Evolutionary conservation across 2,888 invertebrate species (phyloP).

Genomic region (Campoplex capitator): DNA sequence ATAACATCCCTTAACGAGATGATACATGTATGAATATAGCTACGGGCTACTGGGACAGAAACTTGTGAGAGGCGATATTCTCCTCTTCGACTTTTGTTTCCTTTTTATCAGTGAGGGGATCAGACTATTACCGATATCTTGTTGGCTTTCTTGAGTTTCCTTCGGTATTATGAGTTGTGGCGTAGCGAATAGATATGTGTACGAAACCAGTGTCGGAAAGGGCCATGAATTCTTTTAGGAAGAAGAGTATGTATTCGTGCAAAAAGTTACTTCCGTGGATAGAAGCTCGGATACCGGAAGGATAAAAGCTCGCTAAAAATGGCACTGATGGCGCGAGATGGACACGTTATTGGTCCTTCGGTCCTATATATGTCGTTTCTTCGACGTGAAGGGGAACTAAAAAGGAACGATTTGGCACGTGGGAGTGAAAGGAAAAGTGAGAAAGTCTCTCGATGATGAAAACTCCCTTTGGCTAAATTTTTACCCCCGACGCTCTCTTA

Average conservation of each 20-base stretch:
- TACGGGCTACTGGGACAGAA: not conserved
- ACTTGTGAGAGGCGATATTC: constrained; percentile 8
- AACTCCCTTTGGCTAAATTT: constrained; percentile 45
- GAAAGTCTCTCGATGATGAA: constrained; percentile 46
- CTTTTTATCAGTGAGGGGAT: constrained; percentile 17
- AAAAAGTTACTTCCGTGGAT: not conserved
- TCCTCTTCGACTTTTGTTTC: constrained; percentile 30
- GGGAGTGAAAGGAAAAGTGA: constrained; percentile 33
- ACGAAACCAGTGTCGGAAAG: constrained; percentile 3
- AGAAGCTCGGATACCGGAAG: constrained; percentile 22
- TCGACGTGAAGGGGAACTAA: not conserved
- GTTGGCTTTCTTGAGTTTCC: constrained; percentile 1
- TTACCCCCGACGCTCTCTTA: not conserved
- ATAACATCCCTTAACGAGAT: constrained; percentile 38
- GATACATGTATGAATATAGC: constrained; percentile 21
- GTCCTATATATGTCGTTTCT: constrained; percentile 16
- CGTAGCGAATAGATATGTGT: constrained; percentile 1
- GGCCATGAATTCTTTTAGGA: constrained; percentile 34
- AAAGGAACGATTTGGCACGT: constrained; percentile 49
- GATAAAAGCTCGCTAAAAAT: constrained; percentile 41
- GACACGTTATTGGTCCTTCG: constrained; percentile 51
- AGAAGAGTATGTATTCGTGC: not conserved
- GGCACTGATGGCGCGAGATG: constrained; percentile 40
- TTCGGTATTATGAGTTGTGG: constrained; percentile 2
- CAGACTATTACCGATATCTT: constrained; percentile 22